Percentiles rank a stretch among this genome's conserved stretches.
Conservation (phyloP, 2,888 invertebrate species). For the Nymphalis polychloros region DNA sequence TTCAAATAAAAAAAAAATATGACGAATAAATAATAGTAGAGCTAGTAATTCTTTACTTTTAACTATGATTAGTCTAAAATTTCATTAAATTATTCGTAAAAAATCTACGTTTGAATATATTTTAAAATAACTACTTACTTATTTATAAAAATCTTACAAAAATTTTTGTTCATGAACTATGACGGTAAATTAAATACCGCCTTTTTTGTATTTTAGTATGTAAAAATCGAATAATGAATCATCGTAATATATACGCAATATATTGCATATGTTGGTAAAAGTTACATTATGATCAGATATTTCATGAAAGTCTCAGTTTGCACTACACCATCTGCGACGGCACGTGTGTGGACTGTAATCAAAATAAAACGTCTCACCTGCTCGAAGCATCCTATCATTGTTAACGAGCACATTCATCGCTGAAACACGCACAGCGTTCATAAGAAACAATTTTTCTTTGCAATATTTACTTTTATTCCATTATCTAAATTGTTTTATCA, state of each 20-base stretch:
- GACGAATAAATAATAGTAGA: no score
- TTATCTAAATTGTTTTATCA: slow-evolving; percentile 54
- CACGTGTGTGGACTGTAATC: slow-evolving; percentile 54
- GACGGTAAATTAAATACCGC: no score
- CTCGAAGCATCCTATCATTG: slow-evolving; percentile 64
- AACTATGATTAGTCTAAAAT: no score
- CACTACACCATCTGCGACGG: slow-evolving; percentile 44
- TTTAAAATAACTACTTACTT: no score
- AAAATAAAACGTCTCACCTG: slow-evolving; percentile 63
- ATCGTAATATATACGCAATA: not conserved
- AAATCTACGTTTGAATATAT: no score
- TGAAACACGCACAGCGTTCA: slow-evolving; percentile 50
- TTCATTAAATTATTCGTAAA: no score
- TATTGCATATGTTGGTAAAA: slow-evolving; percentile 14
- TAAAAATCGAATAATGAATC: not conserved
- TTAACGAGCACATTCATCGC: slow-evolving; percentile 62
- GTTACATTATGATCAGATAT: slow-evolving; percentile 6
- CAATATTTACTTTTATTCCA: slow-evolving; percentile 39
- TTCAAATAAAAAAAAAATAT: no score
- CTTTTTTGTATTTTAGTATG: no score
- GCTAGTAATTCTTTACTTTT: no score
- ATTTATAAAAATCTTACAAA: not conserved
- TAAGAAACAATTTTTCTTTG: slow-evolving; percentile 35
- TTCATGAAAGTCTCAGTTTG: slow-evolving; percentile 14
- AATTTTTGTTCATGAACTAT: not conserved